Evolutionary conservation across 2,113 vertebrate genomes (phyloP).

Genomic region (Trogon surrucura): DNA sequence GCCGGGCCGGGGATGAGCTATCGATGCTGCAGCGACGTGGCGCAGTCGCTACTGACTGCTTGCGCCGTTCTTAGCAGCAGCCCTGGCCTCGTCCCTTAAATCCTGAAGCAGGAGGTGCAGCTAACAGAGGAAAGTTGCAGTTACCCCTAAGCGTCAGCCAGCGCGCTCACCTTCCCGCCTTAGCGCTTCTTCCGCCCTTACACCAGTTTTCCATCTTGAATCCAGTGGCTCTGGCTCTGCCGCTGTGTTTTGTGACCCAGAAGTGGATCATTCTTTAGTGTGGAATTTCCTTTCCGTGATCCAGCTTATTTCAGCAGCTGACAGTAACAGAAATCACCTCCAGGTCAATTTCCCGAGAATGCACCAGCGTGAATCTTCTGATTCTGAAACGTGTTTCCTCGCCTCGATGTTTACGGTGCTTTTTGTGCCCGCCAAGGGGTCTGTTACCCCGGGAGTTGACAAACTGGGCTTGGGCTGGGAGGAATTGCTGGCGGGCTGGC

Average conservation of each 20-base stretch:
- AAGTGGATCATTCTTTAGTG: background rate
- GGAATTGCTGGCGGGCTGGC: too few relatives aligned
- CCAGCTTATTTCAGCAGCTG: background rate
- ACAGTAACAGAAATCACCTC: background rate
- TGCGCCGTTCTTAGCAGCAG: background rate
- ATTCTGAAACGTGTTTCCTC: background rate
- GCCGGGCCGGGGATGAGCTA: background rate
- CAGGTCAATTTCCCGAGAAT: rapidly evolving
- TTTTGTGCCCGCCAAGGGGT: too few relatives aligned
- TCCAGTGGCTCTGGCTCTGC: background rate
- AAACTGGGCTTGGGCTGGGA: too few relatives aligned
- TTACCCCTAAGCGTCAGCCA: background rate
- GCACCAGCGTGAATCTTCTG: background rate
- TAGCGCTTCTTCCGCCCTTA: background rate
- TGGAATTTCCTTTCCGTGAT: background rate
- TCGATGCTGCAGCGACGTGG: background rate
- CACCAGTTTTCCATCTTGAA: background rate
- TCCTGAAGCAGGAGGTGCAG: background rate
- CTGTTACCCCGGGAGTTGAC: too few relatives aligned
- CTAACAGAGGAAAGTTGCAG: background rate
- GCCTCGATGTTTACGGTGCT: background rate
- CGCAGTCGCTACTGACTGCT: background rate
- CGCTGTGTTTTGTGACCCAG: background rate
- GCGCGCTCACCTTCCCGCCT: too few relatives aligned
- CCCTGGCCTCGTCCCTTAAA: background rate